Base-by-base conservation (phyloP, 2,797 vertebrate genomes). In the Meda fulgida region DNA sequence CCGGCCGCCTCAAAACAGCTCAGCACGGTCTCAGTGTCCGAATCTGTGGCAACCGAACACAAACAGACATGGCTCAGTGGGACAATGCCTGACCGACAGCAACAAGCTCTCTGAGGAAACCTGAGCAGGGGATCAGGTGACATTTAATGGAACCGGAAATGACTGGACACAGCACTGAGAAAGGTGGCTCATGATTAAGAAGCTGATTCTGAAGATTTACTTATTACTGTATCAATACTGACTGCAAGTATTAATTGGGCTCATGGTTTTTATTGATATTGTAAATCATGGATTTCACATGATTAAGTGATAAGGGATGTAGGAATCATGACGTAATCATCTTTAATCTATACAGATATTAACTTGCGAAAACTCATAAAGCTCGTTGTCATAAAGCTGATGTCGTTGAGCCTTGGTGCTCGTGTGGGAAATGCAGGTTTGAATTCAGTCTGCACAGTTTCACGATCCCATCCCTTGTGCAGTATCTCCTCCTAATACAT, bases 1-100 rank as follows among this genome's bases (percentile, higher is more conserved):
- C 96, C 95, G 87, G 96, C 95, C 0, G 96, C 96, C 93, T 98
- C 97, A 91, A 97, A 95, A 89, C 93, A 95, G 89, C 96, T 97
- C 94, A 99, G 91, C 71, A 97, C 97, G 91, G 91, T 90, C 91
- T 97, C 96, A 0, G 97, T 98, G 91, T 96, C 97, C 0, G 98
- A 98, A 91, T 97, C 98, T 99, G 93, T 76, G 93, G 90, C 89
- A 93, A 87, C 66, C 3, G 21, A 80, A 84, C 63, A 84, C 0
- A 80, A 53, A 71, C 70, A 85, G 58, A 84, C 84, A 85, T 60
- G 69, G 69, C 31, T 55, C 40, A 63, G 71, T 58, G 48, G 73
- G 78, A 88, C 84, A 85, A 70, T 55, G 43, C 55, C 70, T n/a
- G n/a, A 29, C 70, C 40, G 63, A 72, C 67, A 10, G 77, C 63